phyloP scores from a whole-genome alignment of 2,888 invertebrate species.

The Dolomedes plantarius region DNA sequence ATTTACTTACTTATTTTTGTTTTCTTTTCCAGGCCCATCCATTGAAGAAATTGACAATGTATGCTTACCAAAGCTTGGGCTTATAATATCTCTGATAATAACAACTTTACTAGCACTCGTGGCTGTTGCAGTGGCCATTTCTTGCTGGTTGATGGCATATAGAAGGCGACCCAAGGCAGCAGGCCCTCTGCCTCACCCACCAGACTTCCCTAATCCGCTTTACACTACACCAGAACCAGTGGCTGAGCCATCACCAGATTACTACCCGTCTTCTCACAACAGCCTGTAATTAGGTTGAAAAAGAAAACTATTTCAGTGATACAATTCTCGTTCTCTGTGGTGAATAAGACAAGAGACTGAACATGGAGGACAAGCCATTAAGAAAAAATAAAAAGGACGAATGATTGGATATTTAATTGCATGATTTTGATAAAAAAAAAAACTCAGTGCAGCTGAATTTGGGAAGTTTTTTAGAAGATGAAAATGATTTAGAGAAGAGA shows the following conservation, averaged over 20 bases:
- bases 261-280: slow-evolving; percentile 78
- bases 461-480: background rate
- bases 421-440: too few species aligned
- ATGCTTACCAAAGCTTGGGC: slow-evolving; percentile 94
- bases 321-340: slow-evolving; percentile 1
- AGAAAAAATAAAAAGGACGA: background rate
- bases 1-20: too few species aligned
- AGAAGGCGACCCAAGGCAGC: slow-evolving; percentile 89
- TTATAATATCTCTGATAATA: slow-evolving; percentile 93
- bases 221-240: slow-evolving; percentile 89
- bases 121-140: slow-evolving; percentile 94
- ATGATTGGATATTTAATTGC: too few species aligned
- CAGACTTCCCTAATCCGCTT: slow-evolving; percentile 95
- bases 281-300: slow-evolving; percentile 46
- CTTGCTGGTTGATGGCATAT: slow-evolving; percentile 96
- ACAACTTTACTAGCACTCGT: slow-evolving; percentile 93
- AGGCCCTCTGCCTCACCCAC: slow-evolving; percentile 94
- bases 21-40: slow-evolving; percentile 79
- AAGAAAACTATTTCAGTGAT: slow-evolving; percentile 2
- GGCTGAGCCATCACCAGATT: slow-evolving; percentile 89
- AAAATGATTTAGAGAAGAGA: background rate
- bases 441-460: background rate
- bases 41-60: slow-evolving; percentile 85
- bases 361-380: slow-evolving; percentile 1
- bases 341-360: background rate